Evolutionary conservation across 23 tunicate genomes (phyloP).

Genomic region (Oikopleura vanhoeffeni): DNA sequence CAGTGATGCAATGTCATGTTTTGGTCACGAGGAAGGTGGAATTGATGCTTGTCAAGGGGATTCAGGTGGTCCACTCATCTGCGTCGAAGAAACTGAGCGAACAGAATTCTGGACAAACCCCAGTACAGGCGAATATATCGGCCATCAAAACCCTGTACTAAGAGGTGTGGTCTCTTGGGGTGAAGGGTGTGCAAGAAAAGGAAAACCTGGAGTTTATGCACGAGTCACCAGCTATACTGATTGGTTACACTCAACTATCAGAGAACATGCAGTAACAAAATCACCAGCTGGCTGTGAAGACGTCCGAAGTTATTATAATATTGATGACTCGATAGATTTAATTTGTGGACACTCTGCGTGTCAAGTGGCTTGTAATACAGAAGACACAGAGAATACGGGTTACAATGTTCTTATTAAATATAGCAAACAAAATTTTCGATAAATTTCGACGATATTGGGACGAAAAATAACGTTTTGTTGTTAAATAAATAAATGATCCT

Average conservation of each 20-base stretch:
- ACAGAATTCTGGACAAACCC: background rate
- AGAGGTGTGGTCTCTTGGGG: slow-evolving; percentile 14
- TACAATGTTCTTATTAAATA: too few relatives aligned
- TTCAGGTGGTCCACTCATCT: slow-evolving; percentile 10
- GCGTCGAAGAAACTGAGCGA: background rate
- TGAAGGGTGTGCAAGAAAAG: slow-evolving; percentile 4
- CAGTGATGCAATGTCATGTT: background rate
- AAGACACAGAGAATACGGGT: too few relatives aligned
- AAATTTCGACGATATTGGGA: too few relatives aligned
- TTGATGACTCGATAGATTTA: background rate
- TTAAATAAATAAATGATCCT: too few relatives aligned
- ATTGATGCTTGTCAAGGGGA: slow-evolving; percentile 14
- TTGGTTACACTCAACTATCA: background rate
- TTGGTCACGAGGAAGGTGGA: slow-evolving; percentile 12
- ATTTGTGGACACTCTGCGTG: background rate
- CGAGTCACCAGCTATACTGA: background rate
- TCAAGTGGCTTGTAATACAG: background rate
- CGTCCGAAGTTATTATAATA: background rate
- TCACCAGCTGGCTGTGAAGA: background rate
- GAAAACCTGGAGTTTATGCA: slow-evolving; percentile 7
- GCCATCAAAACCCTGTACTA: background rate
- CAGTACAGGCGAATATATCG: background rate
- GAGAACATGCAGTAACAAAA: background rate
- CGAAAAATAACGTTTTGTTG: too few relatives aligned
- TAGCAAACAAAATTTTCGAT: too few relatives aligned